Conservation (phyloP, 2,113 vertebrate genomes). For the Pygoscelis antarcticus region DNA sequence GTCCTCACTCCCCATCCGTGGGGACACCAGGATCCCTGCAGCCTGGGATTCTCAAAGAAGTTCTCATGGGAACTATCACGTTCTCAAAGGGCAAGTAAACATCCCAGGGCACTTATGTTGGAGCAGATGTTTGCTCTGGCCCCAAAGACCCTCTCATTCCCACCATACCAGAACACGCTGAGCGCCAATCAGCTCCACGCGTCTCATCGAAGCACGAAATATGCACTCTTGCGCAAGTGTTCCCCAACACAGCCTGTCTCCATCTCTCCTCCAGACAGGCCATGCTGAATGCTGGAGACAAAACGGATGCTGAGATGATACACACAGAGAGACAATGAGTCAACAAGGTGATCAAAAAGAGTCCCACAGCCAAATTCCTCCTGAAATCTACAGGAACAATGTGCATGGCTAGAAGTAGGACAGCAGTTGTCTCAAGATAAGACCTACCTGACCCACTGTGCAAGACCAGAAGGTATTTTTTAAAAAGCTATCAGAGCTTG, state of each 20-base stretch:
- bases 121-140: not conserved
- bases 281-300: not conserved
- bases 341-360: not conserved
- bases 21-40: not conserved
- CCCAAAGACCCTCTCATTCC: not conserved
- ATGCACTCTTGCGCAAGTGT: not conserved
- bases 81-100: conserved; percentile 26
- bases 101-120: not conserved
- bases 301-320: not conserved
- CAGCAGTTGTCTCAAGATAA: not conserved
- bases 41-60: conserved; percentile 1
- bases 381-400: not conserved
- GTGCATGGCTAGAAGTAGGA: not conserved
- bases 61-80: conserved; percentile 19
- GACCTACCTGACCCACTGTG: not conserved
- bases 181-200: not conserved
- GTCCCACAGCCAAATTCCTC: not conserved
- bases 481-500: not conserved
- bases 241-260: not conserved
- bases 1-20: not conserved
- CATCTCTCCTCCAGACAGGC: not conserved
- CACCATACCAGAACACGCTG: not conserved
- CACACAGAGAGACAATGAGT: not conserved
- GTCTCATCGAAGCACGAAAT: accelerated
- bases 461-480: not conserved